Evolutionary conservation across 2,113 vertebrate species (phyloP).

Genomic region (Tichodroma muraria): DNA sequence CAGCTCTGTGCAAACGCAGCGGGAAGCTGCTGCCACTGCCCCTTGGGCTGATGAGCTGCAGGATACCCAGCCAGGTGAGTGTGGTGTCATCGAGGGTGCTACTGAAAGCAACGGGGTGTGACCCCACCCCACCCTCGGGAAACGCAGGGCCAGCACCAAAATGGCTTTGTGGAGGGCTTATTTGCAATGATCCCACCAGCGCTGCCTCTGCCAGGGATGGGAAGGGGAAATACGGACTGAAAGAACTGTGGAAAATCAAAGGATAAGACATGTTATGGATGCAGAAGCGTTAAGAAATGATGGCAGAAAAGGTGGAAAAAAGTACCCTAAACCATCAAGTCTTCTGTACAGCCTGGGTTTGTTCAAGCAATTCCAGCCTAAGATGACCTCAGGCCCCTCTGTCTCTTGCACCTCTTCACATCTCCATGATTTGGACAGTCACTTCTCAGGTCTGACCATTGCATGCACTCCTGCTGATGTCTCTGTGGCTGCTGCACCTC

Average conservation of each 20-base stretch:
- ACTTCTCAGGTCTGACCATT: not conserved
- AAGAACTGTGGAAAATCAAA: not conserved
- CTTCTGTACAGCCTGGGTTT: not conserved
- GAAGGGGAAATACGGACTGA: not conserved
- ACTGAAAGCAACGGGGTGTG: not conserved
- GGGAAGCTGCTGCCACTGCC: not conserved
- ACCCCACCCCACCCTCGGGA: not conserved
- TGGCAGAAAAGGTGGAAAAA: not conserved
- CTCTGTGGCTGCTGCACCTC: not conserved
- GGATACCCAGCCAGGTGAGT: not conserved
- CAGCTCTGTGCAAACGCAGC: fast-evolving
- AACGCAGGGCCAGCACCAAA: not conserved
- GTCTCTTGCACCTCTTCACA: not conserved
- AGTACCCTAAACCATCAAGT: not conserved
- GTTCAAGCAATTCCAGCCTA: not conserved
- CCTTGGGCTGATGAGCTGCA: not conserved
- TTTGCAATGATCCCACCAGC: not conserved
- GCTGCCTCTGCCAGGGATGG: not conserved
- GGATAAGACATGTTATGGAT: not conserved
- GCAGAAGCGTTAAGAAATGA: not conserved
- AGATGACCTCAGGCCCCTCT: not conserved
- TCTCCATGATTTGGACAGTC: not conserved
- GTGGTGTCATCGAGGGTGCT: fast-evolving
- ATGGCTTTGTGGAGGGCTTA: not conserved
- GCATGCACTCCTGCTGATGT: not conserved